Evolutionary conservation across 2,888 invertebrate genomes (phyloP).

Genomic region (Keiferia lycopersicella): DNA sequence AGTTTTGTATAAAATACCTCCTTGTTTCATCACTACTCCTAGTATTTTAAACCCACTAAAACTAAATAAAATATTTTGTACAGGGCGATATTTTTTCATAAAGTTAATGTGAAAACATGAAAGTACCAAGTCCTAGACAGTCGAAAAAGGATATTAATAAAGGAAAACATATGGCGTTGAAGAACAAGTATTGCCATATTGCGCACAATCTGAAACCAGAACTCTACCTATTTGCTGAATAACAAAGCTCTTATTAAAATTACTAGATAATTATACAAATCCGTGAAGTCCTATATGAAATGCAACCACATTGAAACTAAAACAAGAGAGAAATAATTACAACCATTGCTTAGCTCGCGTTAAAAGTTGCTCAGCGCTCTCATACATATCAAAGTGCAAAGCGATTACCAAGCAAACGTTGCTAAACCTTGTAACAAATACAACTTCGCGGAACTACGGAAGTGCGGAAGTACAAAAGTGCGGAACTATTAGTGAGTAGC

Average conservation of each 20-base stretch:
- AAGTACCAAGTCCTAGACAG: too few species aligned
- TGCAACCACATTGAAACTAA: background rate
- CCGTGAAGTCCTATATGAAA: background rate
- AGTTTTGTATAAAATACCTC: too few species aligned
- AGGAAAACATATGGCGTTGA: too few species aligned
- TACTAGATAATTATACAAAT: background rate
- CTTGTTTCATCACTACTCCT: too few species aligned
- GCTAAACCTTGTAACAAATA: constrained; percentile 17
- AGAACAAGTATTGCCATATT: background rate
- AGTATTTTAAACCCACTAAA: too few species aligned
- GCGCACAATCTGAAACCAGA: too few species aligned
- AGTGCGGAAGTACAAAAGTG: background rate
- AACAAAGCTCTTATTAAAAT: too few species aligned
- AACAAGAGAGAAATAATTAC: constrained; percentile 2
- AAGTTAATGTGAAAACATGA: too few species aligned
- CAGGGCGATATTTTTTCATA: too few species aligned
- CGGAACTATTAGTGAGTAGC: constrained; percentile 14
- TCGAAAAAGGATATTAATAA: too few species aligned
- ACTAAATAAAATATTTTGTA: too few species aligned
- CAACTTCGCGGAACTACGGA: background rate
- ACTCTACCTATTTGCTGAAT: too few species aligned
- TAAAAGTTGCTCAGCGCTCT: background rate
- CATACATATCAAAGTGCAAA: constrained; percentile 12
- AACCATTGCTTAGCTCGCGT: background rate
- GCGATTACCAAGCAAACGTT: constrained; percentile 11